Evolutionary conservation across 2,888 invertebrate genomes (phyloP), one percentile per base, ranked within the genome.

Genomic region (Steinernema carpocapsae): DNA sequence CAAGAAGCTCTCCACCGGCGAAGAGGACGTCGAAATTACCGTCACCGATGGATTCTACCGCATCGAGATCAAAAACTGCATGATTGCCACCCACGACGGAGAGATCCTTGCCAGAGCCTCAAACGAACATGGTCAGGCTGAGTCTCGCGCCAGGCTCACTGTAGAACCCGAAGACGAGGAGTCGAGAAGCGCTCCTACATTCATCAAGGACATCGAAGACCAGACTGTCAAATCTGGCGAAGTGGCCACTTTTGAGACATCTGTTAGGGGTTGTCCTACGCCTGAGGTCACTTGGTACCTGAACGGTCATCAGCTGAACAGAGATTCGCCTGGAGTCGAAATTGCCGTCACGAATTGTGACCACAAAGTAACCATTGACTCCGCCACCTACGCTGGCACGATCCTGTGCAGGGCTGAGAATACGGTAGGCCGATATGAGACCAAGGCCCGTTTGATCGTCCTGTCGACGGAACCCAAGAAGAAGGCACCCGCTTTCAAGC

Each of bases 71-170:
- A 42, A 79, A 24, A 79, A 83, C 71, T 81, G 81, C 70, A 72
- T 76, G 17, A 80, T 80, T 22, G 84, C 85, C 22, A 75, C 70
- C 37, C 86, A 86, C 72, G 88, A 88, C 72, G 90, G 90, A 42
- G 88, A 88, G 64, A 89, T 90, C 82, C 88, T 89, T 46, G 90
- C 90, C 76, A 84, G 89, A 43, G 90, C 90, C 24, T 87, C 86
- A 29, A 91, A 91, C 85, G 88, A 88, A 64, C 89, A 89, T 51
- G 91, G 91, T 48, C 88, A 89, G 76, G 90, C 89, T 70, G 88
- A 93, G 85, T 93, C 93, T 84, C 92, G 92, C 78, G 94, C 94
- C 14, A 91, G 91, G 72, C 92, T 97, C 76, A 94, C 93, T 26
- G 94, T 97, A 29, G 88, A 88, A 29, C 77, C 79, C 0, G 80